Evolutionary conservation across 2,113 vertebrate species (phyloP).

Genomic region (Mormoops blainvillei): DNA sequence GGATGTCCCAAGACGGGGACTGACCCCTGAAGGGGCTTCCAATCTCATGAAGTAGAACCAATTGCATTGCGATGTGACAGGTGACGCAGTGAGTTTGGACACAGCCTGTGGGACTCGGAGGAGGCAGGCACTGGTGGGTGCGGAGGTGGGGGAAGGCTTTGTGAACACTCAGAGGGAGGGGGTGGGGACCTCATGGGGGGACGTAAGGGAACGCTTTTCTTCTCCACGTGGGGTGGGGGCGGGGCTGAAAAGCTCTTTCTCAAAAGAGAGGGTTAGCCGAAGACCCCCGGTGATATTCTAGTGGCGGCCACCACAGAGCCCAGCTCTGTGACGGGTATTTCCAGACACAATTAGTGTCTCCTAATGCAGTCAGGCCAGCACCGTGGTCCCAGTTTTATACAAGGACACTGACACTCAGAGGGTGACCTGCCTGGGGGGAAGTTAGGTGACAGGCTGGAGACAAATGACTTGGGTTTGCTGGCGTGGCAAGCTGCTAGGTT

Average conservation of each 20-base stretch:
- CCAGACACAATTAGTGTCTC: too few relatives aligned
- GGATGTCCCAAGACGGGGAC: background rate
- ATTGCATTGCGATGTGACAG: background rate
- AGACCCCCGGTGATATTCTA: fast-evolving
- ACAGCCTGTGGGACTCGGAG: background rate
- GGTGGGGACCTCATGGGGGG: background rate
- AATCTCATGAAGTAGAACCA: background rate
- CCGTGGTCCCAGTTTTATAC: too few relatives aligned
- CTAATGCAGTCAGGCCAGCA: background rate
- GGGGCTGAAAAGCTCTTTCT: background rate
- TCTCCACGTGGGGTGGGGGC: background rate
- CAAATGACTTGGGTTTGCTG: background rate
- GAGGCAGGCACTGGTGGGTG: background rate
- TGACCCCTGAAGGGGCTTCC: background rate
- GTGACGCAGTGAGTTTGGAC: background rate
- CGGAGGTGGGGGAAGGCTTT: background rate
- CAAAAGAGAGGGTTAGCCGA: background rate
- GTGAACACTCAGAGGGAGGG: fast-evolving
- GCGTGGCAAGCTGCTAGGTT: background rate
- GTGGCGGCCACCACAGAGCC: fast-evolving
- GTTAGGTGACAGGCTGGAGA: background rate
- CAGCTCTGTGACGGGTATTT: background rate
- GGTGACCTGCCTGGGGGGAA: fast-evolving
- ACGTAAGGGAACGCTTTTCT: background rate
- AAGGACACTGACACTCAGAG: background rate